Evolutionary conservation across 2,797 vertebrate species (phyloP).

Genomic region (Nyctalus aviator): DNA sequence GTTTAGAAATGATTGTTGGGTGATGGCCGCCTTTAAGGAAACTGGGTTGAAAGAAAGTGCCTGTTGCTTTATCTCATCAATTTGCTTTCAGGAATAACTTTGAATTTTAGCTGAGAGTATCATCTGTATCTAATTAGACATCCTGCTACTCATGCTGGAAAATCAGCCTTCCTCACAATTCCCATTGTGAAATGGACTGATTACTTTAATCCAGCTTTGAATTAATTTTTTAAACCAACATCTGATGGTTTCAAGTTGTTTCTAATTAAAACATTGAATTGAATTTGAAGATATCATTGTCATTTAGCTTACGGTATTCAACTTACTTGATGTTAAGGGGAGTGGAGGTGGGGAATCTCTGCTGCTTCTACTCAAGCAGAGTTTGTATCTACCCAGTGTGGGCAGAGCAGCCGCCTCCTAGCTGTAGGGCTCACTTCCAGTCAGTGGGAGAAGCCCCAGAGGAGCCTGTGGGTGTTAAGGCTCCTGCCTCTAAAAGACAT

Average conservation of each 20-base stretch:
- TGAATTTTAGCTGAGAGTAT: conserved; percentile 5
- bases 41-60: conserved; percentile 12
- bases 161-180: conserved; percentile 11
- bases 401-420: accelerated
- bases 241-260: conserved; percentile 40
- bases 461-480: neutral
- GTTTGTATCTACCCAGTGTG: neutral
- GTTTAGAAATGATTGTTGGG: neutral
- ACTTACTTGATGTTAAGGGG: neutral
- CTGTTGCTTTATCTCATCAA: neutral
- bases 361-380: neutral
- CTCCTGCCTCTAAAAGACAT: neutral
- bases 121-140: conserved; percentile 48
- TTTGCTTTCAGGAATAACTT: conserved; percentile 16
- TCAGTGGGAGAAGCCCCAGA: neutral
- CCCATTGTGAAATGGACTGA: neutral
- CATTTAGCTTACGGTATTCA: neutral
- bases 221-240: conserved; percentile 21
- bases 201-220: conserved; percentile 54
- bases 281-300: neutral
- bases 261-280: neutral
- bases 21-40: neutral
- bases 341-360: neutral
- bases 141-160: neutral
- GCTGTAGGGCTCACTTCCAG: neutral